phyloP scores from a whole-genome alignment of 2,888 invertebrate genomes.

The Amphipyra tragopoginis region DNA sequence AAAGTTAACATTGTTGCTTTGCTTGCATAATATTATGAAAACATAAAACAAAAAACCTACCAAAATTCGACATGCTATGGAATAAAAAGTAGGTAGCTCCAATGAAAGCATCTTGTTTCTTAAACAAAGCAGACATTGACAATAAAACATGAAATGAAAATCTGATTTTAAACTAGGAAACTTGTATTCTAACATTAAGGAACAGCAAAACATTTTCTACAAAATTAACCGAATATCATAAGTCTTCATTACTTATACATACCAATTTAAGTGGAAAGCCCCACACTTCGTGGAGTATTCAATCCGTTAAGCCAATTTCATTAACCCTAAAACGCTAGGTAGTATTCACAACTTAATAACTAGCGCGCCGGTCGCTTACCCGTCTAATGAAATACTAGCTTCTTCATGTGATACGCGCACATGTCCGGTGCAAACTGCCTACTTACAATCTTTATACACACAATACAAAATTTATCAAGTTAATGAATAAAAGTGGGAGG shows the following conservation, averaged over 20 bases:
- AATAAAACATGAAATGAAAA: no score
- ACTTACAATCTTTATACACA: constrained; percentile 32
- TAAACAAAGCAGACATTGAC: no score
- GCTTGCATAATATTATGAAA: no score
- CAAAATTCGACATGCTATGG: no score
- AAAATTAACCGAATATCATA: constrained; percentile 19
- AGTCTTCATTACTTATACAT: constrained; percentile 10
- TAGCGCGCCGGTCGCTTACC: constrained; percentile 31
- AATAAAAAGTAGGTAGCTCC: no score
- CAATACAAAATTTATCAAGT: constrained; percentile 31
- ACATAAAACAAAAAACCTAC: no score
- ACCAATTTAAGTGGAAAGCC: constrained; percentile 16
- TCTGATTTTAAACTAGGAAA: not conserved
- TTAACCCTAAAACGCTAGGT: constrained; percentile 43
- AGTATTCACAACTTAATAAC: constrained; percentile 43
- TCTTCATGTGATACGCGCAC: constrained; percentile 34
- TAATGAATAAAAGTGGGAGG: constrained; percentile 9
- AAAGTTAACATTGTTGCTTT: no score
- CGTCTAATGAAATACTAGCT: constrained; percentile 52
- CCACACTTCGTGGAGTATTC: constrained; percentile 16
- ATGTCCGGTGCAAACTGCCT: constrained; percentile 39
- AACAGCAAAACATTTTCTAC: not conserved
- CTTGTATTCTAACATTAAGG: not conserved
- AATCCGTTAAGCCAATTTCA: constrained; percentile 44
- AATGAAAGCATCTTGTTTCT: no score